phyloP scores from a whole-genome alignment of 2,113 vertebrate species.

The Aix galericulata region DNA sequence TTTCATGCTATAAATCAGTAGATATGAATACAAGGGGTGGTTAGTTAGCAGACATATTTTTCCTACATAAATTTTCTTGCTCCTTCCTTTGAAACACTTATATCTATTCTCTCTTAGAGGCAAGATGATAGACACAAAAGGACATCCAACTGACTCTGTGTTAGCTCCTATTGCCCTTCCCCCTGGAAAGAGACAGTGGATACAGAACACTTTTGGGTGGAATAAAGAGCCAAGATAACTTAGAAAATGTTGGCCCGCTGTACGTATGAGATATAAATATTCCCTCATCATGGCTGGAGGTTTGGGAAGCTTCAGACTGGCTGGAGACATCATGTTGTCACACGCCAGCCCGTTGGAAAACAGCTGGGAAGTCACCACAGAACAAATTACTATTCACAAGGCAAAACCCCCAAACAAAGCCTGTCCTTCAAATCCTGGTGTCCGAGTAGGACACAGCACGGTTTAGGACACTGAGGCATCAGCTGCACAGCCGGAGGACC shows the following conservation, averaged over 20 bases:
- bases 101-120: not conserved
- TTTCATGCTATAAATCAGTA: not conserved
- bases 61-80: not conserved
- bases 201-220: not conserved
- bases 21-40: not conserved
- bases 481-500: not conserved
- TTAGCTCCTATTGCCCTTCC: not conserved
- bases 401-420: conserved; percentile 20
- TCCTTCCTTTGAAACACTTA: not conserved
- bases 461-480: not conserved
- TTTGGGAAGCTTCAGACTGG: conserved; percentile 22
- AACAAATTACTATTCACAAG: not conserved
- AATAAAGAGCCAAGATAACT: not conserved
- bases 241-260: not conserved
- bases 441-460: not conserved
- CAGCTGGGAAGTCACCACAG: conserved; percentile 12
- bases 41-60: not conserved
- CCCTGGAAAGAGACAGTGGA: not conserved
- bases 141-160: not conserved
- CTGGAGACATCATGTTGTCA: conserved; percentile 7
- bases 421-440: conserved; percentile 15
- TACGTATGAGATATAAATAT: conserved; percentile 46
- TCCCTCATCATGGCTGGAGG: not conserved
- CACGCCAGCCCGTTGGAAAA: not conserved
- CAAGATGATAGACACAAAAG: not conserved